These are phyloP conservation scores for Cantharis nigra DNA, from an alignment of 2,888 invertebrate genomes.

Conservation along the genomic window DNA sequence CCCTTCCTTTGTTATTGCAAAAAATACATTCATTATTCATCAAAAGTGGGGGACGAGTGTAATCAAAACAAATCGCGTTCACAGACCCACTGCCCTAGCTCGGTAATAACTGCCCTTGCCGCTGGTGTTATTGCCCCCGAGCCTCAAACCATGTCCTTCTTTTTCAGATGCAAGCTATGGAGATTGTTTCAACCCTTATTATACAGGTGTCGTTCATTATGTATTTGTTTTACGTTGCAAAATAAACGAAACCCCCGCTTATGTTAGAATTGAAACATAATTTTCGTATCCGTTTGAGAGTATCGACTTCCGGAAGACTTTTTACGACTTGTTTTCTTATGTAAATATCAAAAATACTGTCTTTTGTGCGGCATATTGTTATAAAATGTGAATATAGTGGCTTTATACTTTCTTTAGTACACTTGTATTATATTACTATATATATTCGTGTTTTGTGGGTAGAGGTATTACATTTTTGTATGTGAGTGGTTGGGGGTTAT, in stretches of 20 bases:
- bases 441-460: constrained; percentile 24
- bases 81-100: constrained; percentile 49
- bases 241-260: not conserved
- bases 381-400: not conserved
- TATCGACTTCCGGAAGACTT: not conserved
- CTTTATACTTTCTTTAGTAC: constrained; percentile 7
- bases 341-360: not conserved
- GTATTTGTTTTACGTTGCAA: not conserved
- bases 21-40: constrained; percentile 52
- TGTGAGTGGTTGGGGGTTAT: constrained; percentile 31
- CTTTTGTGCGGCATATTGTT: not conserved
- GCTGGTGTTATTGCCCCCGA: constrained; percentile 35
- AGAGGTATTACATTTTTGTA: constrained; percentile 28
- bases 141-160: constrained; percentile 44
- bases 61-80: constrained; percentile 53
- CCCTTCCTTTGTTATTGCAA: constrained; percentile 50
- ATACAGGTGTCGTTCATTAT: constrained; percentile 14
- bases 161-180: constrained; percentile 31
- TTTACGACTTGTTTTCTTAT: not conserved
- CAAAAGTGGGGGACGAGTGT: constrained; percentile 49
- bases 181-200: constrained; percentile 9
- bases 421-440: constrained; percentile 12
- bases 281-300: not conserved
- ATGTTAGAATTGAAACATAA: not conserved
- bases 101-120: constrained; percentile 46